Base-by-base conservation (phyloP, 2,888 invertebrate genomes). In the Lysandra bellargus region DNA sequence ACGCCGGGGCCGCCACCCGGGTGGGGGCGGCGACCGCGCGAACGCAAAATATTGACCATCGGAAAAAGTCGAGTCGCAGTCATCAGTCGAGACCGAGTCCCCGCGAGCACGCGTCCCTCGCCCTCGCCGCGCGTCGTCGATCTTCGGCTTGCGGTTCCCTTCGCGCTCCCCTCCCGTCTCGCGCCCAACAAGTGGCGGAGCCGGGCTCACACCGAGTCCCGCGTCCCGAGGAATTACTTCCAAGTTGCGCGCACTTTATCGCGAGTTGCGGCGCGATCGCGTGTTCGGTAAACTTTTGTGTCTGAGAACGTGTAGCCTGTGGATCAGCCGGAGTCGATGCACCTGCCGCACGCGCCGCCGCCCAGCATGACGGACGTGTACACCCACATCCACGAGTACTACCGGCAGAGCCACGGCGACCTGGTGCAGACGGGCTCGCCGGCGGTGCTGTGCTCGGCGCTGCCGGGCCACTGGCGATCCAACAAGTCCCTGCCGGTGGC, bases 401-500 rank as follows among this genome's bases (percentile, higher is more conserved):
- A 98, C 83, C 96, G 97, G 90, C 98, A 98, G 87, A 98, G 97
- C 88, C 98, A 98, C 87, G 98, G 98, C n/a, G 98, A 98, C 88
- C 95, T 99, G 87, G 97, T 98, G 84, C 97, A 97, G 90, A 99
- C 99, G 49, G 99, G 99, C 78, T 98, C 98, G 82, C 99, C 99
- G 0, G 98, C 98, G 83, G 97, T 99, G 83, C 95, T 99, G 81
- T 99, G 99, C 95, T 98, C 99, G 78, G 97, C 97, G 1, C 95
- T 99, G 84, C 99, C 99, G 2, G 96, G 96, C 0, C 99, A 99
- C 89, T 99, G 99, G 99, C 96, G 99, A 81, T 98, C 97, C 78
- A 99, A 99, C 95, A 99, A 99, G 93, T 98, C 98, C 37, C 95
- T 99, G 83, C 99, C 99, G 49, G 96, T 98, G 74, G 98, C 99